Evolutionary conservation across 2,888 invertebrate species (phyloP).

Genomic region (Mesorhabditis spiculigera): DNA sequence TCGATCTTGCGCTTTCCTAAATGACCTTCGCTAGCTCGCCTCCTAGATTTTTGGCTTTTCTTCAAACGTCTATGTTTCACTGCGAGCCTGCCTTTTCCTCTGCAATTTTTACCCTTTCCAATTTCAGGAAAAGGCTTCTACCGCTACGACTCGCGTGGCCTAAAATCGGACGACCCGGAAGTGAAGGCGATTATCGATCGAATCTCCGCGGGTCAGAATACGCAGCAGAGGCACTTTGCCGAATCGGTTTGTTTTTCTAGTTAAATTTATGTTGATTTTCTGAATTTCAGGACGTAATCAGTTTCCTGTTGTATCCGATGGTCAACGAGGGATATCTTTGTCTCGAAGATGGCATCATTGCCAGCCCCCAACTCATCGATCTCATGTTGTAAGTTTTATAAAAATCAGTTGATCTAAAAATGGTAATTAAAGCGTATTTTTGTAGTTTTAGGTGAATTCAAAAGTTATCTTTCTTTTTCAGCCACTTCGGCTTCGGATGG

Average conservation of each 20-base stretch:
- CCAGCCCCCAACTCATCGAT: constrained; percentile 34
- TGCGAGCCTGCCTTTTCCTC: background rate
- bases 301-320: constrained; percentile 40
- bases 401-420: background rate
- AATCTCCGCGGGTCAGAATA: constrained; percentile 13
- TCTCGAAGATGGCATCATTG: constrained; percentile 41
- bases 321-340: constrained; percentile 43
- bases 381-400: constrained; percentile 42
- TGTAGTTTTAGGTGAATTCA: background rate
- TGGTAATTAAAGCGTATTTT: constrained; percentile 4
- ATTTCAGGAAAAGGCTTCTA: constrained; percentile 41
- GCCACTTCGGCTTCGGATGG: constrained; percentile 46
- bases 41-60: too few species aligned
- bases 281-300: constrained; percentile 30
- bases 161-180: constrained; percentile 38
- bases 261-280: background rate
- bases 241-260: constrained; percentile 10
- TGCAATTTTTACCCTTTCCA: background rate
- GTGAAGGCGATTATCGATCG: constrained; percentile 27
- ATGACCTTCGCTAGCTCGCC: too few species aligned
- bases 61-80: background rate
- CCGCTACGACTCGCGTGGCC: constrained; percentile 28
- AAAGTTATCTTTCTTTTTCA: constrained; percentile 16
- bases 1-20: too few species aligned
- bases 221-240: constrained; percentile 9